phyloP scores from a whole-genome alignment of 2,888 invertebrate genomes.

The Thalpophila matura region DNA sequence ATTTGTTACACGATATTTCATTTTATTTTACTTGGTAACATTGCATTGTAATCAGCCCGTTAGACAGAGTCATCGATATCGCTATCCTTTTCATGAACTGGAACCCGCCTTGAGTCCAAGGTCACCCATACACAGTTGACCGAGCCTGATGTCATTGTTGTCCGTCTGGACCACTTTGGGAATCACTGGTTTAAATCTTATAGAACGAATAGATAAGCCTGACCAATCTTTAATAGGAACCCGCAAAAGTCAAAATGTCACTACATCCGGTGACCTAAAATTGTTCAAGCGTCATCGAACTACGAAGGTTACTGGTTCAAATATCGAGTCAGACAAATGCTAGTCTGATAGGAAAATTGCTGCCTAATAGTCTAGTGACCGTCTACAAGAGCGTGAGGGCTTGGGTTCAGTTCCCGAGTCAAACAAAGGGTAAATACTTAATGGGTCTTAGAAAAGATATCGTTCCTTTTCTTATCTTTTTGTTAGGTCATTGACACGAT shows the following conservation, averaged over 20 bases:
- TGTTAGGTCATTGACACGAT: constrained; percentile 28
- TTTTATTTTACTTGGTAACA: no score
- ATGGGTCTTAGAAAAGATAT: constrained; percentile 9
- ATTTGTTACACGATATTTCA: no score
- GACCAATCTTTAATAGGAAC: no score
- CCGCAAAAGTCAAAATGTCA: neutral
- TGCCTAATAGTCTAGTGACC: constrained; percentile 1
- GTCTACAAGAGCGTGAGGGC: constrained; percentile 3
- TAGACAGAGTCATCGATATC: no score
- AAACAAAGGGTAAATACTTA: constrained; percentile 12
- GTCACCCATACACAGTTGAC: no score
- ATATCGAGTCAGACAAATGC: constrained; percentile 6
- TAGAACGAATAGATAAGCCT: no score
- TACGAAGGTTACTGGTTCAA: constrained; percentile 30
- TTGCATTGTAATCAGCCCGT: no score
- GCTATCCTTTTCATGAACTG: no score
- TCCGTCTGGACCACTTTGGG: no score
- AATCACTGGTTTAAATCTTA: no score
- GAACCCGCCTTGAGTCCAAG: no score
- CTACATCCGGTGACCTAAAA: neutral
- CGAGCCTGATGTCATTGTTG: no score
- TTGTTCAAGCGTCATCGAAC: neutral
- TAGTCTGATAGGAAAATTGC: constrained; percentile 31
- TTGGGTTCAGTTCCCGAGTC: constrained; percentile 8
- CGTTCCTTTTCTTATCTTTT: constrained; percentile 9